phyloP scores from a whole-genome alignment of 2,888 invertebrate species.

The Gnatocerus cornutus region DNA sequence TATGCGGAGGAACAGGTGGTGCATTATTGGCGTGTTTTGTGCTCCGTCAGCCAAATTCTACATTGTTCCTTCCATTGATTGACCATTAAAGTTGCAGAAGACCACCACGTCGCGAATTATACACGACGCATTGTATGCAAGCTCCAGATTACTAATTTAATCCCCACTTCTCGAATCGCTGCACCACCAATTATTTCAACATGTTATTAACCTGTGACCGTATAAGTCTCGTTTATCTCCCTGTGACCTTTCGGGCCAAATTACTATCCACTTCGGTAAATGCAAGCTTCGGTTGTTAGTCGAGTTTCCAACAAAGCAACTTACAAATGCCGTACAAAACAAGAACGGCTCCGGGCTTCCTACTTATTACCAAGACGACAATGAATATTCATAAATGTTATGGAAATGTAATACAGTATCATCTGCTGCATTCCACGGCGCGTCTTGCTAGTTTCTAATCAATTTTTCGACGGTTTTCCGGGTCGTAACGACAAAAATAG shows the following conservation, averaged over 20 bases:
- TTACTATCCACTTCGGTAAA: no score
- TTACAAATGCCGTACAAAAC: constrained; percentile 17
- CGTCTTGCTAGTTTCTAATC: no score
- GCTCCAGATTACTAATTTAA: no score
- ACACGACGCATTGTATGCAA: no score
- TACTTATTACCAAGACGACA: constrained; percentile 18
- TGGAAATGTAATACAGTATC: constrained; percentile 42
- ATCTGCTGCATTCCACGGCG: constrained; percentile 19
- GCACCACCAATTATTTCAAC: no score
- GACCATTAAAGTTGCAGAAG: no score
- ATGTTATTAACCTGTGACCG: no score
- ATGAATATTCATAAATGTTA: constrained; percentile 44
- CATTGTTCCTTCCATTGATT: no score
- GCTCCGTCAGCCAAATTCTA: not conserved
- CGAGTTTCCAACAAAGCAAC: not conserved
- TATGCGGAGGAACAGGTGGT: not conserved
- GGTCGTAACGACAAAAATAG: no score
- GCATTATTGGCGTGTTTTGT: not conserved
- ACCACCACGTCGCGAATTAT: no score
- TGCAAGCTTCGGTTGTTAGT: constrained; percentile 6
- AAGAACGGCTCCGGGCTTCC: constrained; percentile 28
- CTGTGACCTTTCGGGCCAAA: not conserved
- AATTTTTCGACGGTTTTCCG: no score
- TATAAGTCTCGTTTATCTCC: not conserved
- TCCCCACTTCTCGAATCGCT: no score